Conservation (phyloP, 2,888 invertebrate species). For the Scelioninae gen. 2 region DNA sequence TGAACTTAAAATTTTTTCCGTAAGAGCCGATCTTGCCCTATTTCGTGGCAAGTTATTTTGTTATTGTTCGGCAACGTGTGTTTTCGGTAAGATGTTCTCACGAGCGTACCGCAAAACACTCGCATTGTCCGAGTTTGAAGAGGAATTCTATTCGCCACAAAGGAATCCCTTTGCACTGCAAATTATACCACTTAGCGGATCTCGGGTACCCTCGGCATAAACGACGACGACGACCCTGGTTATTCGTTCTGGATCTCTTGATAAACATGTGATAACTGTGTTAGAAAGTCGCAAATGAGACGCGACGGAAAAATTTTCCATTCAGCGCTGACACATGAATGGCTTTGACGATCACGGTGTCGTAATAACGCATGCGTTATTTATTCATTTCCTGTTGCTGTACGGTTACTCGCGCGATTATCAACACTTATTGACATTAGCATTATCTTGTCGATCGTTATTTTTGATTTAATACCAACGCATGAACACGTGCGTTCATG, state of each 20-base stretch:
- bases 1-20: neutral
- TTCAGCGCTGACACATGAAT: conserved; percentile 43
- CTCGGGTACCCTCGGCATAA: conserved; percentile 57
- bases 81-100: conserved; percentile 50
- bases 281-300: conserved; percentile 54
- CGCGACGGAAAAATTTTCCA: conserved; percentile 38
- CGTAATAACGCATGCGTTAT: conserved; percentile 27
- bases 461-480: neutral
- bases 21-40: conserved; percentile 6
- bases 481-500: too few relatives aligned
- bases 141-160: conserved; percentile 57
- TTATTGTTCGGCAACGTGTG: conserved; percentile 44
- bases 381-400: conserved; percentile 36
- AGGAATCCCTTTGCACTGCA: conserved; percentile 58
- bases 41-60: conserved; percentile 39
- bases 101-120: conserved; percentile 47
- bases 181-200: conserved; percentile 62
- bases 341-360: conserved; percentile 20
- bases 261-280: conserved; percentile 56
- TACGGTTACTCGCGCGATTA: conserved; percentile 29
- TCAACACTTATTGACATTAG: conserved; percentile 5
- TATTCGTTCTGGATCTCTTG: conserved; percentile 54
- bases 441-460: conserved; percentile 7
- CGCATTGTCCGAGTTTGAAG: conserved; percentile 52
- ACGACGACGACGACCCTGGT: conserved; percentile 56